phyloP scores from a whole-genome alignment of 2,797 vertebrate species.

The Gymnoscopelus braueri region DNA sequence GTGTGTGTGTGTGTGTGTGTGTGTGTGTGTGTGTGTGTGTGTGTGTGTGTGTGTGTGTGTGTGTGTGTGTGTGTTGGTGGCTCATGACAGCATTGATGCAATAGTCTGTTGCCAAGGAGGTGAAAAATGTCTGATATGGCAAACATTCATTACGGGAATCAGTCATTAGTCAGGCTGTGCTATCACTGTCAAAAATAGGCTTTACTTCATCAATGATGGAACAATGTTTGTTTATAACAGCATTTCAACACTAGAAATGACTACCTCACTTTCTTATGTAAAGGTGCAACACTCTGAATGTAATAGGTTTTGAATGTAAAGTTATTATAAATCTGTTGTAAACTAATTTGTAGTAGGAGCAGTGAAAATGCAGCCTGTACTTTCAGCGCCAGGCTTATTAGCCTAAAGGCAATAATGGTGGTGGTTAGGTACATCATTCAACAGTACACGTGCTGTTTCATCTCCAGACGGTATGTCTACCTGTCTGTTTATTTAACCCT shows the following conservation, averaged over 20 bases:
- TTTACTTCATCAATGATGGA: conserved; percentile 7
- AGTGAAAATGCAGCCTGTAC: conserved; percentile 30
- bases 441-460: conserved; percentile 11
- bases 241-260: conserved; percentile 15
- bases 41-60: conserved; percentile 7
- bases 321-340: background rate
- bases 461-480: conserved; percentile 15
- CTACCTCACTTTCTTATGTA: conserved; percentile 5
- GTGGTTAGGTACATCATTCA: conserved; percentile 36
- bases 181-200: conserved; percentile 7
- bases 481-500: conserved; percentile 21
- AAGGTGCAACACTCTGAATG: background rate
- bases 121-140: conserved; percentile 49
- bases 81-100: conserved; percentile 63
- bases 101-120: conserved; percentile 58
- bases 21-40: background rate
- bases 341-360: background rate
- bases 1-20: conserved; percentile 25
- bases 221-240: background rate
- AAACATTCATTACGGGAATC: conserved; percentile 55
- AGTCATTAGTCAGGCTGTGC: conserved; percentile 23
- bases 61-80: conserved; percentile 27
- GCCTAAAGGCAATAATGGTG: conserved; percentile 31
- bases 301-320: conserved; percentile 3
- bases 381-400: conserved; percentile 28